These are phyloP conservation scores for Lasius platythorax DNA, from an alignment of 2,888 invertebrate genomes.

Conservation along the genomic window DNA sequence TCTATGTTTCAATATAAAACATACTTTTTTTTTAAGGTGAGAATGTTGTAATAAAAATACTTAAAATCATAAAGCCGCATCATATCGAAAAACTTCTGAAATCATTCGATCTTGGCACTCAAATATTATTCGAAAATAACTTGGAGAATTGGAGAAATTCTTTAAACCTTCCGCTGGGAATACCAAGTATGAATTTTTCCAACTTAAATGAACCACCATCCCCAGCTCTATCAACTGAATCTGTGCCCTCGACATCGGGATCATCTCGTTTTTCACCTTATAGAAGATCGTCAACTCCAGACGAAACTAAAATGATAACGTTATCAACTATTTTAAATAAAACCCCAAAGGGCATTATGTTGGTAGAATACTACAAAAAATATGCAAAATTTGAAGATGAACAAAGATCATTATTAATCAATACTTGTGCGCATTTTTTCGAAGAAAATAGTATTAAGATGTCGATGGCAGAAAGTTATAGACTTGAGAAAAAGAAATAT, in stretches of 20 bases:
- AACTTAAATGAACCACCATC: not conserved
- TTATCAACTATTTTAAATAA: conserved; percentile 6
- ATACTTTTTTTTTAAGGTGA: too few relatives aligned
- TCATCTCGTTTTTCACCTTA: not conserved
- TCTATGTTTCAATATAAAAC: conserved; percentile 17
- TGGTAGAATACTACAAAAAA: conserved; percentile 12
- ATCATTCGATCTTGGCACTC: conserved; percentile 5
- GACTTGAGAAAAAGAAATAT: conserved; percentile 11
- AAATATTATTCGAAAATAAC: conserved; percentile 6
- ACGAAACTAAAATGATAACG: not conserved
- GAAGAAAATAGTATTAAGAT: conserved; percentile 2
- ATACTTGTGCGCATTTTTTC: conserved; percentile 3
- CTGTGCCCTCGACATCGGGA: not conserved
- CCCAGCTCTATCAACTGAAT: not conserved
- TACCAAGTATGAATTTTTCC: not conserved
- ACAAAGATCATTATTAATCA: conserved; percentile 19
- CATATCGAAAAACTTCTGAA: conserved; percentile 2
- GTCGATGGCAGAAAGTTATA: conserved; percentile 13
- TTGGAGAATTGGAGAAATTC: conserved; percentile 10
- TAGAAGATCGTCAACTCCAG: not conserved
- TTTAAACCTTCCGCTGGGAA: not conserved
- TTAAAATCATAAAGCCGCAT: not conserved
- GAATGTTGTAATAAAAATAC: conserved; percentile 10
- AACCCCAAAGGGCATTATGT: not conserved
- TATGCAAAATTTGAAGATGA: conserved; percentile 11